Evolutionary conservation across 2,797 vertebrate genomes (phyloP), one percentile per base, ranked within the genome.

Genomic region (Lepidocolaptes lacrymiger): DNA sequence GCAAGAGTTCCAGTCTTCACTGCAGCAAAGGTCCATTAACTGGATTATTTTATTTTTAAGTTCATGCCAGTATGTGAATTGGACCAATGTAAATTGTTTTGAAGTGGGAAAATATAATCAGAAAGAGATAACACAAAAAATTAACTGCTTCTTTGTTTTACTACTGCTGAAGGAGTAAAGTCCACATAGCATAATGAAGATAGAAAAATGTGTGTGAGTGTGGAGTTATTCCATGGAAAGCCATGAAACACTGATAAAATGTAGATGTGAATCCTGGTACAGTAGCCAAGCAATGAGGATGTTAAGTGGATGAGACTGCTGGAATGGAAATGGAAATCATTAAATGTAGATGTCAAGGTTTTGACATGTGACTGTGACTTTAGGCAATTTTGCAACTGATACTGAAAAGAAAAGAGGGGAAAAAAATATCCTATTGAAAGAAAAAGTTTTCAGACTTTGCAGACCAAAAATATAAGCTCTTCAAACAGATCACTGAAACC

Each of bases 371-470:
- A 21, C 73, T 92, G 20, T 81, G 74, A 88, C 56, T 88, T 76
- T 24, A 86, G 51, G 69, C 24, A 73, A 41, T 82, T 94, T 85
- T 88, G 59, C 73, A 84, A 56, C 46, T 41, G 64, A 62, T 80
- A 73, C 18, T 41, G 51, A 26, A 64, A 66, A 87, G 36, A 77
- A 32, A 32, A 32, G 52, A 30, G 30, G 11, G 66, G 90, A 78
- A 96, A 49, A 49, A 82, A 87, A 26, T 55, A 90, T n/a, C 41
- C 32, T 67, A 55, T 86, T 91, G 81, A 78, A 94, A 85, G 48
- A 75, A 91, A 88, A 81, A 91, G 69, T 91, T 95, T 93, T 77
- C 67, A 88, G 67, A 93, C 77, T 93, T 91, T 64, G 16, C 63
- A 67, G 59, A 74, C 15, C 10, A 66, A 72, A 86, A 90, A n/a